Base-by-base conservation (phyloP, 53 echinoderm and acorn worm genomes). In the Actinopyga echinites region DNA sequence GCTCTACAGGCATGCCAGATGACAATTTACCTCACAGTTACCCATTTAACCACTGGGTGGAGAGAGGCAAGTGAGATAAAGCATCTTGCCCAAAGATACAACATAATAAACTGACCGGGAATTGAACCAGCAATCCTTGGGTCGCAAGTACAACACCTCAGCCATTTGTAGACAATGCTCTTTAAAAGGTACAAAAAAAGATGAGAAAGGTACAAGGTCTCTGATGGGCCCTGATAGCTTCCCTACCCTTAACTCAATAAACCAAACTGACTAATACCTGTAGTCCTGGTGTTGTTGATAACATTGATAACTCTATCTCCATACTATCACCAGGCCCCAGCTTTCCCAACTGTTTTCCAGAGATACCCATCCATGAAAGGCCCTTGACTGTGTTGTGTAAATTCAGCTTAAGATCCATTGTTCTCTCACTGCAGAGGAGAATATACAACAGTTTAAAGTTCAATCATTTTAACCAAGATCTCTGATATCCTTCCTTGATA, bases 271-370 rank as follows among this genome's bases (percentile, higher is more conserved):
- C n/a, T n/a, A n/a, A n/a, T 79, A 99, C 99, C 92, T 92, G 93
- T 79, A 99, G 65, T 42, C 99, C 99, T 35, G 99, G 99, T 34
- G 92, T 74, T 11, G 94, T 92, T 30, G 99, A 84, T 38, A 99
- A 54, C 81, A 99, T 66, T 52, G 88, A 83, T 59, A 99, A 87
- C 68, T 92, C 92, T 59, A 99, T 89, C 61, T 94, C 93, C 92
- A 99, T 90, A 44, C 91, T 87, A 30, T 85, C 89, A 12, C 95
- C 92, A 0, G 99, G 99, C 6, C 91, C 92, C 3, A 99, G 92
- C 58, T 99, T 95, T 35, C 99, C 99, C 6, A 99, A 65, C 85
- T 94, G 92, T 49, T 88, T 94, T 15, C 99, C 99, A 2, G 99
- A 99, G 49, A 99, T 90, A 2, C 94, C 99, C 64, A 94, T 79